phyloP scores from a whole-genome alignment of 2,888 invertebrate genomes.

The Hecatera dysodea region DNA sequence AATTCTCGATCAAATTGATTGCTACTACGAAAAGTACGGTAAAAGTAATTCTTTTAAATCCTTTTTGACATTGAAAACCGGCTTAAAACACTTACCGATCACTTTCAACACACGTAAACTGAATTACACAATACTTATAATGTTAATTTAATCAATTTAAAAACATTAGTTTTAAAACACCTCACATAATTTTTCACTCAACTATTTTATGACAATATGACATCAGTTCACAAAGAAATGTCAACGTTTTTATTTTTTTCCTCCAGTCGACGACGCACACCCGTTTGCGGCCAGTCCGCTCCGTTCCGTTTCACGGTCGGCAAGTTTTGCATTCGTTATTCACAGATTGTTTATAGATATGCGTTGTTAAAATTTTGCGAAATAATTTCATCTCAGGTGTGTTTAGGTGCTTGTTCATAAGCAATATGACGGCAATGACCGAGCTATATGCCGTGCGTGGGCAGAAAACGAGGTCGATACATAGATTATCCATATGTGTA shows the following conservation, averaged over 20 bases:
- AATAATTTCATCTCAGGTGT: slow-evolving; percentile 64
- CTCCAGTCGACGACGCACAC: slow-evolving; percentile 71
- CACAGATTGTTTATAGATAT: slow-evolving; percentile 46
- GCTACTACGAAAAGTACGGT: slow-evolving; percentile 54
- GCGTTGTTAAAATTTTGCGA: slow-evolving; percentile 58
- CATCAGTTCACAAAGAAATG: slow-evolving; percentile 83
- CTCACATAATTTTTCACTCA: slow-evolving; percentile 74
- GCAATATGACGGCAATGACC: slow-evolving; percentile 83
- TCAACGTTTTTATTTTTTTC: slow-evolving; percentile 83
- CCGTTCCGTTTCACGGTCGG: slow-evolving; percentile 87
- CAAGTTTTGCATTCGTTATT: slow-evolving; percentile 63
- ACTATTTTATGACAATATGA: slow-evolving; percentile 68
- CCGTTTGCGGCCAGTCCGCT: slow-evolving; percentile 78
- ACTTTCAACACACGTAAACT: slow-evolving; percentile 59
- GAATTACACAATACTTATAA: slow-evolving; percentile 63
- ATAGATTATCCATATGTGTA: slow-evolving; percentile 75
- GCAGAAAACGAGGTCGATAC: slow-evolving; percentile 82
- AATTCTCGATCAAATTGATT: slow-evolving; percentile 29
- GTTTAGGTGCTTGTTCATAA: slow-evolving; percentile 66
- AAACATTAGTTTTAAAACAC: slow-evolving; percentile 63
- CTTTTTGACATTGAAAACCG: slow-evolving; percentile 61
- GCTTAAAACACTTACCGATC: slow-evolving; percentile 69
- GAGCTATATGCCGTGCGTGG: slow-evolving; percentile 80
- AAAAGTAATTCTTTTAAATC: slow-evolving; percentile 51
- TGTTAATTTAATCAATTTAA: slow-evolving; percentile 52